Evolutionary conservation across 2,888 invertebrate species (phyloP).

Genomic region (Theodoxus fluviatilis): DNA sequence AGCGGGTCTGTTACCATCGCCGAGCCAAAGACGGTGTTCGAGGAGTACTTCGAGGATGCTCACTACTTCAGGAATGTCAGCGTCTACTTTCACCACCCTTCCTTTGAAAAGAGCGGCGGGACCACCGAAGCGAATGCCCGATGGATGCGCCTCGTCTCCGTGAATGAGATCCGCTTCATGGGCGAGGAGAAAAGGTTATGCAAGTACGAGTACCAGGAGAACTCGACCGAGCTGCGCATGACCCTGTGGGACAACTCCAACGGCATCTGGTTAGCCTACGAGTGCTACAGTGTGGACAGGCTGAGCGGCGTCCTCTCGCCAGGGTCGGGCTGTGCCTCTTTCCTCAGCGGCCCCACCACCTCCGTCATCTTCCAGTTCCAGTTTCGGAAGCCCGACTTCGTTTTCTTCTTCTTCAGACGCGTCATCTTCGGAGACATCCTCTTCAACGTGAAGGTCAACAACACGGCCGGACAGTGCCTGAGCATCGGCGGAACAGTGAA

Average conservation of each 20-base stretch:
- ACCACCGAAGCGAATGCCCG: conserved; percentile 32
- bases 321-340: conserved; percentile 31
- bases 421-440: conserved; percentile 53
- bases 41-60: conserved; percentile 44
- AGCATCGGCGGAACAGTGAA: conserved; percentile 27
- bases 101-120: conserved; percentile 34
- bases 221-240: conserved; percentile 30
- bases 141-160: conserved; percentile 35
- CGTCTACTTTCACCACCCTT: conserved; percentile 46
- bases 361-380: conserved; percentile 41
- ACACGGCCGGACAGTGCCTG: conserved; percentile 33
- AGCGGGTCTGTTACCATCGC: conserved; percentile 43
- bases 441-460: conserved; percentile 39
- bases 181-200: conserved; percentile 27
- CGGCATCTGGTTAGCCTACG: conserved; percentile 27
- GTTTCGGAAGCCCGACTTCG: conserved; percentile 36
- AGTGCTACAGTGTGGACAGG: conserved; percentile 39
- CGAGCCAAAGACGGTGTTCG: conserved; percentile 40
- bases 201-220: conserved; percentile 38
- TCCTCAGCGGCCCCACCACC: conserved; percentile 27
- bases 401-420: conserved; percentile 36
- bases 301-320: conserved; percentile 30
- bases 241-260: conserved; percentile 36
- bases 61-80: conserved; percentile 50
- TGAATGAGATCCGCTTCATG: conserved; percentile 24